Percentiles rank a stretch among this genome's conserved stretches.
These are phyloP conservation scores for Puma concolor DNA, from an alignment of 2,113 vertebrate species.

Conservation along the genomic window DNA sequence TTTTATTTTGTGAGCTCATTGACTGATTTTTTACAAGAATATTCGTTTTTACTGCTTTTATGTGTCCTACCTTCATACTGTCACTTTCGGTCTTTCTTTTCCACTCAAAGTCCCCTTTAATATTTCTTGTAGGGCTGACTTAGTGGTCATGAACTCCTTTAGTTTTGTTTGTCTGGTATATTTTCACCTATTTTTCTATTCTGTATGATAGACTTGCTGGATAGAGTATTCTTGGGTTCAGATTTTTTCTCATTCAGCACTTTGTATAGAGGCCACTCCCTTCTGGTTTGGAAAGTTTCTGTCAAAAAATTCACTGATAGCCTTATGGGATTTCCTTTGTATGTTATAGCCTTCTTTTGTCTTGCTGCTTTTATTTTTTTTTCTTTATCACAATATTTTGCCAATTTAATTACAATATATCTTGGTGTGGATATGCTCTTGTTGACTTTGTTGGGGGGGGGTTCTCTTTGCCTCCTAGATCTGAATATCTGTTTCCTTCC, in stretches of 20 bases:
- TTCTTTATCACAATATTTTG: background rate
- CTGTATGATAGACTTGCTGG: background rate
- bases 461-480: background rate
- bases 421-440: background rate
- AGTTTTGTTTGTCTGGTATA: background rate
- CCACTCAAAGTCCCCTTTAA: background rate
- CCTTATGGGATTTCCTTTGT: background rate
- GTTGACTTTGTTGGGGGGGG: background rate
- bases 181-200: background rate
- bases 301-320: background rate
- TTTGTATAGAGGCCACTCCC: background rate
- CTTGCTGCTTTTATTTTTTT: background rate
- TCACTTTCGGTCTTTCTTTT: background rate
- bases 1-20: background rate
- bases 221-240: background rate
- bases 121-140: background rate
- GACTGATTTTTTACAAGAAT: background rate
- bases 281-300: background rate
- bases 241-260: background rate
- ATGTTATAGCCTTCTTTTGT: background rate
- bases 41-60: background rate
- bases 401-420: background rate
- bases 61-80: background rate
- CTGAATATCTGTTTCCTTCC: background rate
- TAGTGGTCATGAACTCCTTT: background rate